Percentiles rank a stretch among this genome's conserved stretches.
Conservation (phyloP, 2,113 vertebrate species). For the Prolemur simus region DNA sequence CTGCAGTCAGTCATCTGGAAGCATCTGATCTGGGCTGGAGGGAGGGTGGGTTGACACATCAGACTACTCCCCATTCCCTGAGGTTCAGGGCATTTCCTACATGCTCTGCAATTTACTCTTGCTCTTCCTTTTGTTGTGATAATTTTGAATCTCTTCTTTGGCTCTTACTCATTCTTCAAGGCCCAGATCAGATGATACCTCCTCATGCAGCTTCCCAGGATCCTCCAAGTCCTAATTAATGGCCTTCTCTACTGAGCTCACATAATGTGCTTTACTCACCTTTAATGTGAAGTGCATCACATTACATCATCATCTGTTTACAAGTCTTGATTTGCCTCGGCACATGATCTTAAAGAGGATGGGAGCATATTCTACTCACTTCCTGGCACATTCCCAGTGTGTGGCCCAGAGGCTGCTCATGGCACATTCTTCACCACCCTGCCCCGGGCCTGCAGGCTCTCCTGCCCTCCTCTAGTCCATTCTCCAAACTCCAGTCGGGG, state of each 20-base stretch:
- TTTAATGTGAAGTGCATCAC: not conserved
- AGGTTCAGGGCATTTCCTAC: not conserved
- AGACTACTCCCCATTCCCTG: not conserved
- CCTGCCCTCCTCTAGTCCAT: not conserved
- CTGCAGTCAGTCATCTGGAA: not conserved
- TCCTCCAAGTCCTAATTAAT: not conserved
- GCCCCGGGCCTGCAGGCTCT: no score
- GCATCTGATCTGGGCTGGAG: not conserved
- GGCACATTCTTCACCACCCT: not conserved
- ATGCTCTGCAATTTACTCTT: not conserved
- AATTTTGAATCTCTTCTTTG: not conserved
- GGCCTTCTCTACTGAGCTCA: not conserved
- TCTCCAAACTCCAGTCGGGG: constrained; percentile 22
- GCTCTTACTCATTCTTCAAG: not conserved
- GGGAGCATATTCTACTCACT: not conserved
- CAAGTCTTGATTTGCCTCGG: not conserved
- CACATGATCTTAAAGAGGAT: not conserved
- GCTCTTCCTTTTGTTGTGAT: not conserved
- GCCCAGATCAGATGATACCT: not conserved
- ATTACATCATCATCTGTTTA: not conserved
- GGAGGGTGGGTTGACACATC: no score
- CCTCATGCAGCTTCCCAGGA: not conserved
- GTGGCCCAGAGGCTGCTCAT: not conserved
- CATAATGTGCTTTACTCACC: not conserved
- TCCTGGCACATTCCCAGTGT: not conserved